Conservation (phyloP, 2,113 vertebrate species). For the Himantopus leucocephalus region DNA sequence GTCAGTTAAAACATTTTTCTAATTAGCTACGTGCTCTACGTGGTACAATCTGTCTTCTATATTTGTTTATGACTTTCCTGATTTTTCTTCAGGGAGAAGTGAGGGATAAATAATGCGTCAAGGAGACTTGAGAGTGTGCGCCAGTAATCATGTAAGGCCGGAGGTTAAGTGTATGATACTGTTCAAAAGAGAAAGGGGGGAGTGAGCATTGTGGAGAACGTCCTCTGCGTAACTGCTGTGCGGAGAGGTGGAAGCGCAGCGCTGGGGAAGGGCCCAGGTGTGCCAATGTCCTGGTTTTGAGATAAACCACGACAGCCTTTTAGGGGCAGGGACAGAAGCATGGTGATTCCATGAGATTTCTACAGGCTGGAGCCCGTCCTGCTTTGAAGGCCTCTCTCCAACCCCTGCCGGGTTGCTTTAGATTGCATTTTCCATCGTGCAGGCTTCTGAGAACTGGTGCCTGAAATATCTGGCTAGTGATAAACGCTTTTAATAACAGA, state of each 20-base stretch:
- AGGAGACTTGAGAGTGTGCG: too few relatives aligned
- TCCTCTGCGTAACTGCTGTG: not conserved
- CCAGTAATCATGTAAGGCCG: not conserved
- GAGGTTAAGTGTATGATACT: not conserved
- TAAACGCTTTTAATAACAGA: not conserved
- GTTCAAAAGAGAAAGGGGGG: not conserved
- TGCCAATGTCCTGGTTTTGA: too few relatives aligned
- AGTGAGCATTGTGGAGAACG: rapidly evolving
- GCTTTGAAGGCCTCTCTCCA: not conserved
- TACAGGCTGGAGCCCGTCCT: not conserved
- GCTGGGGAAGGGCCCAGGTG: not conserved
- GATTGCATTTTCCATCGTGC: not conserved
- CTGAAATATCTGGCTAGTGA: not conserved
- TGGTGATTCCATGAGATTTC: not conserved
- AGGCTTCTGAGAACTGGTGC: not conserved
- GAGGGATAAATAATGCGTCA: not conserved
- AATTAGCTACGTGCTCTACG: rapidly evolving
- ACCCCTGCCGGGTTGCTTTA: not conserved
- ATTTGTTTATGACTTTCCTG: not conserved
- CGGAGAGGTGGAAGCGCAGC: not conserved
- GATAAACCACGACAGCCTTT: too few relatives aligned
- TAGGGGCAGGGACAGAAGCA: not conserved
- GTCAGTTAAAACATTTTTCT: not conserved
- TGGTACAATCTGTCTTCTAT: not conserved
- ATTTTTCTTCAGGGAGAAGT: not conserved